Evolutionary conservation across 2,797 vertebrate genomes (phyloP).

Genomic region (Notolepis coatsorum): DNA sequence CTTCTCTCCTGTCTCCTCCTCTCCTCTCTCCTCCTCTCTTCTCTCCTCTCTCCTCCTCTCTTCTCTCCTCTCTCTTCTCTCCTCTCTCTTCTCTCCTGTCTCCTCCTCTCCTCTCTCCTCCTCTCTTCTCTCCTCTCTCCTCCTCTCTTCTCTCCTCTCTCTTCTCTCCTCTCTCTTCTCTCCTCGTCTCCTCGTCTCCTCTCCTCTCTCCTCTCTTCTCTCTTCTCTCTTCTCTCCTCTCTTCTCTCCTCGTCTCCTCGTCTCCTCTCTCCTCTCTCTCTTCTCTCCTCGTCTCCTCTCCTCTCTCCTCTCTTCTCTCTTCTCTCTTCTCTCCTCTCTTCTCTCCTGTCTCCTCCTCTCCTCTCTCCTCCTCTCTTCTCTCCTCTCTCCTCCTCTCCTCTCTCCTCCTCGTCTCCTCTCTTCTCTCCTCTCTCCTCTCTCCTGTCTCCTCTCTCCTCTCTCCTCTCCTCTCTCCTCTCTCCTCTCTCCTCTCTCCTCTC

Average conservation of each 20-base stretch:
- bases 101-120: constrained; percentile 32
- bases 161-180: constrained; percentile 35
- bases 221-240: constrained; percentile 39
- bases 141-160: constrained; percentile 36
- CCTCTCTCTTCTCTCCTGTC: constrained; percentile 31
- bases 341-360: constrained; percentile 19
- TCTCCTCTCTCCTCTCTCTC: constrained; percentile 35
- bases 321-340: constrained; percentile 35
- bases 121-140: constrained; percentile 34
- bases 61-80: constrained; percentile 36
- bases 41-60: constrained; percentile 37
- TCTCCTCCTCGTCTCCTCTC: constrained; percentile 29
- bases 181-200: constrained; percentile 31
- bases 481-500: constrained; percentile 37
- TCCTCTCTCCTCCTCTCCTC: constrained; percentile 29
- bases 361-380: constrained; percentile 32
- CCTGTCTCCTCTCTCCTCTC: constrained; percentile 34
- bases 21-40: constrained; percentile 36
- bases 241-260: constrained; percentile 28
- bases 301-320: constrained; percentile 37
- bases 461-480: too few relatives aligned
- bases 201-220: constrained; percentile 36
- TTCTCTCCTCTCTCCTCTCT: constrained; percentile 39
- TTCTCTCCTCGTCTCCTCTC: constrained; percentile 38
- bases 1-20: constrained; percentile 39